Base-by-base conservation (phyloP, 2,113 vertebrate genomes). In the Menura novaehollandiae region DNA sequence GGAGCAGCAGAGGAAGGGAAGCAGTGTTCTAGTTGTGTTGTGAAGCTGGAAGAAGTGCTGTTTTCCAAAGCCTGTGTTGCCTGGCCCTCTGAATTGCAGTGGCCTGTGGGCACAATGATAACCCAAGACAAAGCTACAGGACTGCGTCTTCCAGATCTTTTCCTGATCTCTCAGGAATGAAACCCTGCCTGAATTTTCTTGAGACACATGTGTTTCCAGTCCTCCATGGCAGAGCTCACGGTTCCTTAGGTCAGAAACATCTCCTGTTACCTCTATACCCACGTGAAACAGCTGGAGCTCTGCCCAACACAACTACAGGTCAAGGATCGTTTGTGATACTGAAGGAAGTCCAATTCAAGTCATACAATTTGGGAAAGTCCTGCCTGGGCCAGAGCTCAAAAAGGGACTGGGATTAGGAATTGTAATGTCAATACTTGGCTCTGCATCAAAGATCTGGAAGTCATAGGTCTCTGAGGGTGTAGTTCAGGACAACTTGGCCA, bases 391-490 rank as follows among this genome's bases (percentile, higher is more conserved):
- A 53, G 56, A 79, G 52, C 37, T 49, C 30, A 21, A 3, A 51
- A 63, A 59, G 18, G 9, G 15, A 33, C 13, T n/a, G n/a, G 77
- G 33, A 15, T 5, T 26, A 52, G 64, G 64, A 89, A 18, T 5
- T 13, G 20, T 0, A 0, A 3, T 55, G 30, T 9, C 28, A 7
- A 3, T 24, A 17, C 30, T 49, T 62, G 2, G 30, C 13, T 47
- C 53, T 52, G 16, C 0, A 0, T 27, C 2, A 2, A 23, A 56
- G 49, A 44, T 41, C 46, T 77, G 68, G 53, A 60, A 46, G 24
- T 56, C 1, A 0, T 10, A 55, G 64, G 35, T 76, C 1, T 1
- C 7, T 27, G 39, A 26, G 21, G 35, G 18, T 27, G 11, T 11
- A 15, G 37, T 23, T 79, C 32, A 30, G 53, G 33, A 59, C 0